Percentiles rank a stretch among this genome's conserved stretches.
phyloP scores from a whole-genome alignment of 2,888 invertebrate genomes.

The Apamea anceps region DNA sequence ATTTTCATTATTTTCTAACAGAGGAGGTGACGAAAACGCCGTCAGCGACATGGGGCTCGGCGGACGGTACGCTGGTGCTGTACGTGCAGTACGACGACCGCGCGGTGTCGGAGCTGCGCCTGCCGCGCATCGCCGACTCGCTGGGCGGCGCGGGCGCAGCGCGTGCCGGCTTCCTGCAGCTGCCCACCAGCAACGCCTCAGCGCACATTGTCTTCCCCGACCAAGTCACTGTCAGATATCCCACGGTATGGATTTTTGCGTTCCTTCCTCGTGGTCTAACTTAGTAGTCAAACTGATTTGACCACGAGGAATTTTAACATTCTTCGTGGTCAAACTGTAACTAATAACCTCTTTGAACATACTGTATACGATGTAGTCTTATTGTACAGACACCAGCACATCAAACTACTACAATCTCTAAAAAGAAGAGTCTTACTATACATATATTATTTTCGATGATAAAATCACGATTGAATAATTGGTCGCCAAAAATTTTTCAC shows the following conservation, averaged over 20 bases:
- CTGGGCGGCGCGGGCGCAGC: constrained; percentile 91
- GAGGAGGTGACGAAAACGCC: constrained; percentile 96
- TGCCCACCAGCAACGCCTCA: constrained; percentile 83
- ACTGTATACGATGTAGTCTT: too few relatives aligned
- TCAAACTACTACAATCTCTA: too few relatives aligned
- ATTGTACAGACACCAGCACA: too few relatives aligned
- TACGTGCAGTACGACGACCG: constrained; percentile 97
- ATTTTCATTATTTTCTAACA: constrained; percentile 75
- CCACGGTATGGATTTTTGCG: constrained; percentile 91
- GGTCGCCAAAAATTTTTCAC: too few relatives aligned
- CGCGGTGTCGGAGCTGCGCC: constrained; percentile 93
- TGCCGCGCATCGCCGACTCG: constrained; percentile 95
- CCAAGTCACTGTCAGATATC: constrained; percentile 95
- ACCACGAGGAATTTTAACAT: too few relatives aligned
- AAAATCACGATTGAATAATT: too few relatives aligned
- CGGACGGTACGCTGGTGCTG: constrained; percentile 95
- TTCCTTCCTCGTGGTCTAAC: too few relatives aligned
- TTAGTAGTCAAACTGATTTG: too few relatives aligned
- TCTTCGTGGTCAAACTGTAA: too few relatives aligned
- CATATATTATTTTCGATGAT: too few relatives aligned
- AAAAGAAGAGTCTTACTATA: too few relatives aligned
- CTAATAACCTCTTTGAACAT: too few relatives aligned
- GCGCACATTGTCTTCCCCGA: constrained; percentile 93
- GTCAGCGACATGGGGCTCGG: constrained; percentile 96
- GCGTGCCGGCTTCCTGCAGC: constrained; percentile 85